Base-by-base conservation (phyloP, 2,888 invertebrate species). In the Pilophorus perplexus region DNA sequence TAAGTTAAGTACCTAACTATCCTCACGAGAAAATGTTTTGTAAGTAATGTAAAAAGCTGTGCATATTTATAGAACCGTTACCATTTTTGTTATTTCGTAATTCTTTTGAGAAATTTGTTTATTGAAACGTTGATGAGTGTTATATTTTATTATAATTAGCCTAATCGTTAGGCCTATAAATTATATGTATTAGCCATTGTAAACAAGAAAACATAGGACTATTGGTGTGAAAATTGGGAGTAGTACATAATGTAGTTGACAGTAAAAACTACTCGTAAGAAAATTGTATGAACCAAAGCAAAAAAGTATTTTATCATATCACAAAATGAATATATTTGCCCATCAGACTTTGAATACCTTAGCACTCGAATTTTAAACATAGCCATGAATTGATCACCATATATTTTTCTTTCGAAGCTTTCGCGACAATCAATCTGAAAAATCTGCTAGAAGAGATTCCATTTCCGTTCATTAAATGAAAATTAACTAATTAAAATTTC, bases 41-140 rank as follows among this genome's bases (percentile, higher is more conserved):
- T 62, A 62, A 62, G 48, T 46, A 46, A 28, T 62, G 62, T 48
- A 62, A 33, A 62, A 62, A 62, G 55, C 40, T 59, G 59, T 59
- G 38, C 27, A 59, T 59, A 59, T 40, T 42, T 27, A 14, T n/a
- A n/a, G n/a, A n/a, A n/a, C n/a, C n/a, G n/a, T n/a, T n/a, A n/a
- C n/a, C n/a, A n/a, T n/a, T n/a, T n/a, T n/a, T n/a, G n/a, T n/a
- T n/a, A n/a, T n/a, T n/a, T n/a, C n/a, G n/a, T n/a, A 3, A n/a
- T 52, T 52, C 28, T 8, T 23, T n/a, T 25, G 12, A 52, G 4
- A 28, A n/a, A n/a, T n/a, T n/a, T n/a, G 23, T 22, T 52, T 52
- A 52, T 25, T 25, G 14, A n/a, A 18, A 25, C 23, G 59, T 55
- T 52, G 33, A 40, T 25, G 27, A 22, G 20, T 38, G 38, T 59